phyloP scores from a whole-genome alignment of 2,888 invertebrate species.

The Oxyteleia sp. region DNA sequence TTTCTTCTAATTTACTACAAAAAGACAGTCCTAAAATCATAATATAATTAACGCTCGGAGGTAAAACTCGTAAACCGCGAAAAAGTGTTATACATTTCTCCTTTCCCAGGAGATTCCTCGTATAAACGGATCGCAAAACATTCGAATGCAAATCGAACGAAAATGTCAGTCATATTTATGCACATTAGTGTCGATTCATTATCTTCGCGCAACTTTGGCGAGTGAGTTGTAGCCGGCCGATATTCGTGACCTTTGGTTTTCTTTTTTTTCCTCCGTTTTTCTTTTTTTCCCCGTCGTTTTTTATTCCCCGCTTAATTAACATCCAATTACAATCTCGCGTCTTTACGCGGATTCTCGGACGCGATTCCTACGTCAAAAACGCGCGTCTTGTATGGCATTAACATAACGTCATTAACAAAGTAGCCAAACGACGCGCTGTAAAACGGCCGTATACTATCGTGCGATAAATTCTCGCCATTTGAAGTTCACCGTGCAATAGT shows the following conservation, averaged over 20 bases:
- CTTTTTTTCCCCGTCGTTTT: conserved; percentile 39
- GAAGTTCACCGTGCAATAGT: conserved; percentile 61
- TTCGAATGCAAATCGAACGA: conserved; percentile 71
- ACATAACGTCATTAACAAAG: conserved; percentile 72
- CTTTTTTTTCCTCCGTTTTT: conserved; percentile 49
- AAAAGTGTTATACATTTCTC: conserved; percentile 48
- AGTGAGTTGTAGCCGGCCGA: conserved; percentile 71
- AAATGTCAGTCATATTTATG: conserved; percentile 74
- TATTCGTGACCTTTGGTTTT: conserved; percentile 73
- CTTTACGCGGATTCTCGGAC: conserved; percentile 61
- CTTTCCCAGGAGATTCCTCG: conserved; percentile 35
- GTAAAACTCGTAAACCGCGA: too few relatives aligned
- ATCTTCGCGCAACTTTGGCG: conserved; percentile 68
- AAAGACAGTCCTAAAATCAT: too few relatives aligned
- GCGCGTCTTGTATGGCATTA: conserved; percentile 56
- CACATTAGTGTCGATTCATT: conserved; percentile 71
- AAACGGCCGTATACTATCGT: conserved; percentile 62
- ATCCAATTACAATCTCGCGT: conserved; percentile 72
- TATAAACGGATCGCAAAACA: conserved; percentile 56
- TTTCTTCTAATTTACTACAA: too few relatives aligned
- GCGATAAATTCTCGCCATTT: conserved; percentile 66
- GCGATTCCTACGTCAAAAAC: conserved; percentile 65
- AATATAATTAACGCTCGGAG: too few relatives aligned
- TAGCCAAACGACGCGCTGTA: conserved; percentile 59
- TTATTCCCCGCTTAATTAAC: conserved; percentile 72